Conservation (phyloP, 2,797 vertebrate genomes). For the Leucoraja ocellata region DNA sequence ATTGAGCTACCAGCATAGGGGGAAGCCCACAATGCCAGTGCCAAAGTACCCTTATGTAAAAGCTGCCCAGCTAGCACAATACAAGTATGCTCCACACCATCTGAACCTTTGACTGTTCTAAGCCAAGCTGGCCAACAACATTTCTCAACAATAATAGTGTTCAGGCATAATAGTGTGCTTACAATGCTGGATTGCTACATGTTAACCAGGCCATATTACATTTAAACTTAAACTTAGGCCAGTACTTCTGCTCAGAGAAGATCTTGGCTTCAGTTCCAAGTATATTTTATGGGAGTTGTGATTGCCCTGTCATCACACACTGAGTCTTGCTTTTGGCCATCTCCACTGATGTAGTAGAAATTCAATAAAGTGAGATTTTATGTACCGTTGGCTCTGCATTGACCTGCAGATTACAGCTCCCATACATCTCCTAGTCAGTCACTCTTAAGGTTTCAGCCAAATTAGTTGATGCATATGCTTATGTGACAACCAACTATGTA, state of each 20-base stretch:
- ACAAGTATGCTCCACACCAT: no score
- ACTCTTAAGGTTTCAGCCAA: background rate
- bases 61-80: background rate
- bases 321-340: background rate
- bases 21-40: background rate
- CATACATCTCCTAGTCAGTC: background rate
- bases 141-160: background rate
- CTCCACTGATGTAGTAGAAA: background rate
- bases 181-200: background rate
- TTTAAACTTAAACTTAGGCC: background rate
- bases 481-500: background rate
- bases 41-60: background rate
- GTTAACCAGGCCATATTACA: background rate
- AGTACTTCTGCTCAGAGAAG: background rate
- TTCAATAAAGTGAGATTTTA: background rate
- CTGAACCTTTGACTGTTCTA: background rate
- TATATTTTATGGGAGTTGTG: background rate
- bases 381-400: background rate
- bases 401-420: background rate
- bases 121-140: background rate
- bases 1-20: background rate
- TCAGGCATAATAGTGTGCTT: background rate
- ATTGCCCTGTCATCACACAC: background rate
- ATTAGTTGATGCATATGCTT: conserved; percentile 7
- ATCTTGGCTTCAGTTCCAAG: conserved; percentile 10